phyloP scores from a whole-genome alignment of 37 sponge, comb jelly and placozoan species.

The Oopsacas minuta region DNA sequence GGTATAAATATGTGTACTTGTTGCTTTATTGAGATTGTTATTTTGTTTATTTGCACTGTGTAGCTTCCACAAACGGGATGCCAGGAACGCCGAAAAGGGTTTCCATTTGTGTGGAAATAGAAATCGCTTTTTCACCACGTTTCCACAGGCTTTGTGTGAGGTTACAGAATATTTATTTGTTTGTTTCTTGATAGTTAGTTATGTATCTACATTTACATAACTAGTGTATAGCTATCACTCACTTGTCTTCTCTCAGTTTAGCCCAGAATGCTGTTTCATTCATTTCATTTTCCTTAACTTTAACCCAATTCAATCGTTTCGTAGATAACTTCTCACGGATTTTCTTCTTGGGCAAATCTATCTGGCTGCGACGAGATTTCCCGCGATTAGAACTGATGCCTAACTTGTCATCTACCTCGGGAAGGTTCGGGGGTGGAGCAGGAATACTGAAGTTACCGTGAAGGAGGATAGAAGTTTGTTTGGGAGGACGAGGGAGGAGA shows the following conservation, averaged over 20 bases:
- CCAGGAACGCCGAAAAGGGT: no score
- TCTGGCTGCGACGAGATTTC: not conserved
- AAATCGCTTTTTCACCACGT: no score
- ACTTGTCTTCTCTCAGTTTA: conserved; percentile 19
- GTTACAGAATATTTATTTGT: no score
- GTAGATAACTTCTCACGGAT: conserved; percentile 4
- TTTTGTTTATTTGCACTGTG: no score
- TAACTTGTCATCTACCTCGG: not conserved
- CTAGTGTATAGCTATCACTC: no score
- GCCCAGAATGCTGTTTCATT: not conserved
- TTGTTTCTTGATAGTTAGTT: no score
- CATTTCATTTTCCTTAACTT: conserved; percentile 1
- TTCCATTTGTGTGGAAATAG: no score
- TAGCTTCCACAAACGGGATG: no score
- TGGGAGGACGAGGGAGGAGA: not conserved
- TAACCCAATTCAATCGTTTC: conserved; percentile 12
- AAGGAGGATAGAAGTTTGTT: not conserved
- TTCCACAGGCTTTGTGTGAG: no score
- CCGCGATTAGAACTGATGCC: not conserved
- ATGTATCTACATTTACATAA: no score
- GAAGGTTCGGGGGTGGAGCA: not conserved
- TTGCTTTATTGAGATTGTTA: no score
- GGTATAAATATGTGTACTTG: no score
- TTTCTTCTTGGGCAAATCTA: not conserved
- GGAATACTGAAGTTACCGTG: not conserved